Conservation (phyloP, 2,888 invertebrate species). For the Eucriotettix oculatus region DNA sequence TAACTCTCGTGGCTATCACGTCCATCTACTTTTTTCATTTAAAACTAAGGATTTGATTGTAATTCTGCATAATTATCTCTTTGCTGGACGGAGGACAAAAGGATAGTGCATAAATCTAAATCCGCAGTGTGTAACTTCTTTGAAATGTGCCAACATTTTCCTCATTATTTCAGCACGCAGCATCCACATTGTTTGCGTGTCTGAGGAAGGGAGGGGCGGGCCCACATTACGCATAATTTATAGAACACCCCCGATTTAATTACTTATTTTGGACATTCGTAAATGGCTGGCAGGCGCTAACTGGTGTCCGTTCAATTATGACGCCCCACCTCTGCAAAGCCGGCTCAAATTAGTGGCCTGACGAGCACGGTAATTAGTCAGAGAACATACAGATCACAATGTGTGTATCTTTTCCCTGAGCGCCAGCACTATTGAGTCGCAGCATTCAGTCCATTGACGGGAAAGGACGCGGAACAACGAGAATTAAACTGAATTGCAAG, state of each 20-base stretch:
- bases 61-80: too few species aligned
- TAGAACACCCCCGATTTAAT: not conserved
- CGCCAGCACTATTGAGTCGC: not conserved
- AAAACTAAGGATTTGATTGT: too few species aligned
- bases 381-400: constrained; percentile 2
- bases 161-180: too few species aligned
- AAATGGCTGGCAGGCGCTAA: not conserved
- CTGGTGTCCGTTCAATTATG: not conserved
- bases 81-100: too few species aligned
- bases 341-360: not conserved
- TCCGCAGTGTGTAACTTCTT: too few species aligned
- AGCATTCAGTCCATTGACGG: constrained; percentile 3
- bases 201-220: too few species aligned
- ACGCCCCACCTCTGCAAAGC: not conserved
- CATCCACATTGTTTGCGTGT: too few species aligned
- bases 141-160: too few species aligned
- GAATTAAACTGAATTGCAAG: constrained; percentile 11
- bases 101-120: too few species aligned
- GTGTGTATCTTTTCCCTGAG: constrained; percentile 8
- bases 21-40: too few species aligned
- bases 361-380: constrained; percentile 5
- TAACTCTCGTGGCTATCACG: too few species aligned
- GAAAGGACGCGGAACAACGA: constrained; percentile 11
- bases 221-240: too few species aligned
- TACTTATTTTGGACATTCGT: not conserved